Conservation (phyloP, 2,113 vertebrate genomes). For the Gallinago paraguaiae region DNA sequence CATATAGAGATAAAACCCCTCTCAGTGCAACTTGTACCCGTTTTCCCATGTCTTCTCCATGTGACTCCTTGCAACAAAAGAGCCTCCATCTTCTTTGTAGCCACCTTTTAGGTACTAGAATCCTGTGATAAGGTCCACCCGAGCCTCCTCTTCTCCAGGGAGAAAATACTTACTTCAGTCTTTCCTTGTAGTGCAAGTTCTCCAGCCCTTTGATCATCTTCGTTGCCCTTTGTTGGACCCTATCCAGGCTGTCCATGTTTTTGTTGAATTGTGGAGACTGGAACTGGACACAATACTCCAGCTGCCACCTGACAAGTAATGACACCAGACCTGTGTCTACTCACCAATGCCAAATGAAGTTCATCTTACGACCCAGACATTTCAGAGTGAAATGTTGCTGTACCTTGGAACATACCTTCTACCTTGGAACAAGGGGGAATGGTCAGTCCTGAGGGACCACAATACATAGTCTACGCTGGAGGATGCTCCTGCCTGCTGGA, state of each 20-base stretch:
- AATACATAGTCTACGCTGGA: accelerated
- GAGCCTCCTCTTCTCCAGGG: background rate
- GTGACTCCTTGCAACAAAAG: background rate
- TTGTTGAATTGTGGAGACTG: background rate
- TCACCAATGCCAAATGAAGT: background rate
- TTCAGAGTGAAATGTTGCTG: background rate
- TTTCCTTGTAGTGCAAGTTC: background rate
- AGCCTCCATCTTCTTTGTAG: background rate
- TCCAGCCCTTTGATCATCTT: background rate
- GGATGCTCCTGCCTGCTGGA: background rate
- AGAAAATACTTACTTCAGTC: background rate
- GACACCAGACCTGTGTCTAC: background rate
- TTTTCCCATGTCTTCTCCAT: background rate
- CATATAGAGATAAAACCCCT: background rate
- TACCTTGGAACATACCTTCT: background rate
- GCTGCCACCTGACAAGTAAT: background rate
- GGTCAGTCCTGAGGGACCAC: background rate
- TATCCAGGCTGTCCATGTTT: background rate
- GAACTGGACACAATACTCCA: background rate
- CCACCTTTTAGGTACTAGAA: background rate
- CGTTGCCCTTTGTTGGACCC: background rate
- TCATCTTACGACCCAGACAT: background rate
- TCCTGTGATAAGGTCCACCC: background rate
- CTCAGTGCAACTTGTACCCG: background rate
- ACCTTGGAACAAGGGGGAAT: background rate